Evolutionary conservation across 37 sponge, comb jelly and placozoan genomes (phyloP).

Genomic region (Cladorhizidae sp.): DNA sequence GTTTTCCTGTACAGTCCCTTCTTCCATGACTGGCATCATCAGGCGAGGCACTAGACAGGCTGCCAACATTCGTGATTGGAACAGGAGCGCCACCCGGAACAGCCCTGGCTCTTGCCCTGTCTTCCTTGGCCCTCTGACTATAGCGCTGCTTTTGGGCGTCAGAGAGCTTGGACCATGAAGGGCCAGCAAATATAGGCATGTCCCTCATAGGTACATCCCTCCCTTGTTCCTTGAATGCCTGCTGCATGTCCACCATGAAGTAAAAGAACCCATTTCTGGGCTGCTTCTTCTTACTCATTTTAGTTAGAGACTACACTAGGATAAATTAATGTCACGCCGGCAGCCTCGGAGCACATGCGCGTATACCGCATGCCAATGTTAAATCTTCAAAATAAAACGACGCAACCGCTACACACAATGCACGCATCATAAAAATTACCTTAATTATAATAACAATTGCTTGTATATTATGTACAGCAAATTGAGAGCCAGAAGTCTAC

Average conservation of each 20-base stretch:
- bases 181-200: slow-evolving; percentile 65
- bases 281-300: slow-evolving; percentile 80
- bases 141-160: slow-evolving; percentile 59
- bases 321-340: too few relatives aligned
- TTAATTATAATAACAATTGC: too few relatives aligned
- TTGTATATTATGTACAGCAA: too few relatives aligned
- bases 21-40: slow-evolving; percentile 19
- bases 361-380: too few relatives aligned
- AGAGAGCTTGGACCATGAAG: slow-evolving; percentile 62
- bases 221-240: slow-evolving; percentile 46
- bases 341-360: too few relatives aligned
- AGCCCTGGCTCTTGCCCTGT: slow-evolving; percentile 8
- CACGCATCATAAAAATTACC: too few relatives aligned
- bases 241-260: slow-evolving; percentile 83
- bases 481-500: too few relatives aligned
- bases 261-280: slow-evolving; percentile 67
- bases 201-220: slow-evolving; percentile 58
- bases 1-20: slow-evolving; percentile 59
- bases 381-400: too few relatives aligned
- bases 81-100: not conserved
- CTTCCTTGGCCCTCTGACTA: slow-evolving; percentile 47
- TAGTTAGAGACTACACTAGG: too few relatives aligned
- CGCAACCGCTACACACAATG: too few relatives aligned
- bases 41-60: not conserved
- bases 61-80: not conserved